Evolutionary conservation across 2,888 invertebrate genomes (phyloP), one percentile per base, ranked within the genome.

Genomic region (Escarpia spicata): DNA sequence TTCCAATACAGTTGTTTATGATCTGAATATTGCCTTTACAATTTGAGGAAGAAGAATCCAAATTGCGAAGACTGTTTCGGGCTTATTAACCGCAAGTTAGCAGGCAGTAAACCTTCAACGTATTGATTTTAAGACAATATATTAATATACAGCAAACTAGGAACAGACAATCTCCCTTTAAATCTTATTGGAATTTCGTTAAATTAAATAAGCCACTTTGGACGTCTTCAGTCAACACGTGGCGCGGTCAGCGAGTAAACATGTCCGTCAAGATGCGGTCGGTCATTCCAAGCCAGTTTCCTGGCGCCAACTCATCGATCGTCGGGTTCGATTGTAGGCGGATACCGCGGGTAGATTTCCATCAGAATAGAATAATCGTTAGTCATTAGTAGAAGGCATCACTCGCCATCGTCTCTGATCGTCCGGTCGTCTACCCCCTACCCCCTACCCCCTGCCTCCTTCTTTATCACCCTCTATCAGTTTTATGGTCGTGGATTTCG

Each of bases 401-500:
- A 75, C 75, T 26, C 26, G 26, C 26, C 26, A 15, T 19, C 26
- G 75, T 75, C 75, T 75, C 26, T 75, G 75, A 75, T 75, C 75
- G 19, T 26, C 75, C 75, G 6, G 75, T n/a, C n/a, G n/a, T 75
- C 26, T 19, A 75, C 75, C 75, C 75, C 75, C 19, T 15, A 45
- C 45, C 45, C 45, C 10, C 45, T 9, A 6, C 45, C 45, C 45
- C 9, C 52, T 15, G 15, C 2, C 52, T 12, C 52, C 9, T 52
- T 52, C 75, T 75, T n/a, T 75, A 75, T 75, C 75, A 75, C 75
- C 75, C 26, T 75, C 75, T 75, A 75, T 75, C 75, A 26, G 75
- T 75, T 75, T 60, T 75, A 75, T 75, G 75, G 75, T 75, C 75
- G 75, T n/a, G 26, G 75, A 19, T 75, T 75, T 75, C 75, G 75